Evolutionary conservation across 2,113 vertebrate genomes (phyloP), one percentile per base, ranked within the genome.

Genomic region (Vombatus ursinus): DNA sequence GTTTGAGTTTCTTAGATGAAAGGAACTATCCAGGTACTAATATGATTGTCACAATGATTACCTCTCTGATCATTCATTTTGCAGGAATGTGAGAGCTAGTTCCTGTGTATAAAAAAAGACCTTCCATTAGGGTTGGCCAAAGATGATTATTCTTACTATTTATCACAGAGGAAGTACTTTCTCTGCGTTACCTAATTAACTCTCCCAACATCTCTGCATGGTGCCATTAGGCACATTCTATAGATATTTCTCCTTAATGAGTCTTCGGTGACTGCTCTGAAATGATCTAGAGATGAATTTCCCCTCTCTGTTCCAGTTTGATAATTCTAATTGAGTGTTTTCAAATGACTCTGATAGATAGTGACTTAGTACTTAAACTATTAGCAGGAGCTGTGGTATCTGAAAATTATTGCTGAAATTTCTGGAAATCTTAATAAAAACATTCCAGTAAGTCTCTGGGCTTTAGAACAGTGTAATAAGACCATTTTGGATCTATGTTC

Each of bases 181-280:
- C 28, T 50, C 24, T 50, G 48, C 9, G 47, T 90, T 50, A 50
- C 48, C 48, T 50, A 90, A 90, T 90, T 90, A 90, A 31, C 90
- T 50, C 90, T 90, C 90, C 24, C 47, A 90, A 90, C 48, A 90
- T 50, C n/a, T 23, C 90, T 90, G 90, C 28, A 31, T 90, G 49
- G 48, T 90, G 49, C 25, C 90, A 90, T 90, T 90, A 90, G 49
- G 26, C 90, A 48, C 90, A 28, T 90, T 48, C 49, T 90, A 90
- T 90, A 90, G 90, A 90, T 50, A 49, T 90, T 90, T 90, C 48
- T 90, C 47, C 48, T 50, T 90, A 90, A 90, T 90, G 90, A 48
- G 49, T 50, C 90, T 90, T 90, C 49, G 14, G 90, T 90, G 90
- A 11, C 49, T 48, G 24, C 90, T 90, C 90, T 50, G 49, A 50